Evolutionary conservation across 2,113 vertebrate genomes (phyloP).

Genomic region (Sylvia atricapilla): DNA sequence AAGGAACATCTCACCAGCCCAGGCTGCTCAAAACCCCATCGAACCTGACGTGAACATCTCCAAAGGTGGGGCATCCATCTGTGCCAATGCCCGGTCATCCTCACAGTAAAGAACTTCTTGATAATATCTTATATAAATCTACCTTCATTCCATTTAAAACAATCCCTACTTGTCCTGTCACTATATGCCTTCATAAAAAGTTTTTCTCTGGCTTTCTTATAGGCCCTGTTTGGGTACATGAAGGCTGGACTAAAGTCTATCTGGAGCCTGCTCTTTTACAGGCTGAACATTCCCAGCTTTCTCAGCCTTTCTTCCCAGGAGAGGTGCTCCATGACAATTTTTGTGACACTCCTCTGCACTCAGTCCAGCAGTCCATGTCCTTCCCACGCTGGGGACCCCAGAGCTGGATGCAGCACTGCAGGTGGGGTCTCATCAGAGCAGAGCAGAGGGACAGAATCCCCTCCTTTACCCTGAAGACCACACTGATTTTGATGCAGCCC

Average conservation of each 20-base stretch:
- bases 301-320: background rate
- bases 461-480: background rate
- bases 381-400: background rate
- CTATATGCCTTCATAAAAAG: background rate
- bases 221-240: background rate
- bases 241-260: background rate
- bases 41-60: background rate
- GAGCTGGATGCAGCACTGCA: background rate
- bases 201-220: background rate
- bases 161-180: too few relatives aligned
- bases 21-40: background rate
- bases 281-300: background rate
- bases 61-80: background rate
- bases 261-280: background rate
- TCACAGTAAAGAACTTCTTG: background rate
- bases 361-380: rapidly evolving
- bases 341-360: background rate
- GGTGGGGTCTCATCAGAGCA: background rate
- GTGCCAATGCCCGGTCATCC: background rate
- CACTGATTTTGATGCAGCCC: background rate
- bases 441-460: background rate
- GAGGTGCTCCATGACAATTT: background rate
- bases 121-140: background rate
- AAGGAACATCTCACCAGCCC: background rate
- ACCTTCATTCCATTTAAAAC: background rate